Base-by-base conservation (phyloP, 2,113 vertebrate species). In the Mixornis gularis region DNA sequence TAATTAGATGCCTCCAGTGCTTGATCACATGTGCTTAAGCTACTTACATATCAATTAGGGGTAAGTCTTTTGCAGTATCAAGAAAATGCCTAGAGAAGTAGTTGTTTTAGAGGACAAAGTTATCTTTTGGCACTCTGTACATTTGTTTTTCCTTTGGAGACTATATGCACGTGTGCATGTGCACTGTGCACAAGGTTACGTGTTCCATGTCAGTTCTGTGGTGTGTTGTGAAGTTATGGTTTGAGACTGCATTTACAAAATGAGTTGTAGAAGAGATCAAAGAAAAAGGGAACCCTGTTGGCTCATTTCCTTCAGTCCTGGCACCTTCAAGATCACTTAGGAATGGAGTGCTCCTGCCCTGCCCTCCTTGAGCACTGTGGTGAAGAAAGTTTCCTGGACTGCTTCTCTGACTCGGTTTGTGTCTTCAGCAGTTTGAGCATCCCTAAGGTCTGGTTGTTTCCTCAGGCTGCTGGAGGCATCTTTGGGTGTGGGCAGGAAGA, bases 91-190 rank as follows among this genome's bases (percentile, higher is more conserved):
- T 85, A 59, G 30, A 78, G 13, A 66, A 79, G 16, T n/a, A 46
- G 8, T 36, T 91, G 40, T 21, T 91, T 78, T 70, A 24, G 40
- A 74, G 71, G 40, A 24, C 44, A 8, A 59, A 64, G 32, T 30
- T n/a, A 20, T 38, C 77, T 86, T 68, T 58, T 77, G 46, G 16
- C 43, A 9, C 25, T 55, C 32, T 24, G 2, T 40, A 51, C 36
- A 10, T 51, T 52, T 69, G 3, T 49, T 87, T 89, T 91, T 55
- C 26, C 30, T 74, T 46, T 48, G 1, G 4, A 30, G 53, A 69
- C 24, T 1, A 0, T 29, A 17, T 15, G 27, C 18, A 6, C 7
- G 5, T 44, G 12, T 73, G 6, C 9, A 1, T 44, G 12, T 73
- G 6, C 10, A 1, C 16, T 12, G 1, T 64, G 10, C 4, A 3